Evolutionary conservation across 1,140 invertebrate genomes (phyloP).

Genomic region (Ctenoplectra terminalis): DNA sequence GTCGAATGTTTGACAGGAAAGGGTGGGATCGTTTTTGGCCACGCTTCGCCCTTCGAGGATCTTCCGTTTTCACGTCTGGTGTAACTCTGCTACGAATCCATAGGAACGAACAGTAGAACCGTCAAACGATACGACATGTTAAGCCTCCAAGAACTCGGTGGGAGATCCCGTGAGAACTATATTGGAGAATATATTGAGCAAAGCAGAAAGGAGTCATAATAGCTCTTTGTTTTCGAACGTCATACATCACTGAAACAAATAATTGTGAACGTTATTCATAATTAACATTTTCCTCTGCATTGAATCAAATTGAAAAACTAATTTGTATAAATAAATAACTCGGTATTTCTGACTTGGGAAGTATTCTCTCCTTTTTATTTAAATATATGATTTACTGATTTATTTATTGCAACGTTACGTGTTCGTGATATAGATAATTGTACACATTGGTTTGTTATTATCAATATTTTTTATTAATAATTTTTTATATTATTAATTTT

Average conservation of each 20-base stretch:
- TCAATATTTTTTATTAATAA: no score
- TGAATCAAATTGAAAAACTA: no score
- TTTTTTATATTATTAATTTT: no score
- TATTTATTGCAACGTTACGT: no score
- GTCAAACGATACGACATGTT: slow-evolving; percentile 65
- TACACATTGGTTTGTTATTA: no score
- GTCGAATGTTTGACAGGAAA: slow-evolving; percentile 71
- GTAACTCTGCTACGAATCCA: slow-evolving; percentile 60
- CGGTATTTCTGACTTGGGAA: no score
- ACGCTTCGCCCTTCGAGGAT: slow-evolving; percentile 63
- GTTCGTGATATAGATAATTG: no score
- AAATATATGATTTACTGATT: no score
- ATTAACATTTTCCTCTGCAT: no score
- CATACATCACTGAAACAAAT: not conserved
- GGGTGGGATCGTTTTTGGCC: slow-evolving; percentile 61
- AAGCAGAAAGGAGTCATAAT: slow-evolving; percentile 52
- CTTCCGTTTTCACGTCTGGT: slow-evolving; percentile 48
- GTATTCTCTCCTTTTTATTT: no score
- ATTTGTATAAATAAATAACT: no score
- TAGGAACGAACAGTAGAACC: slow-evolving; percentile 45
- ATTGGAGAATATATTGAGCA: slow-evolving; percentile 28
- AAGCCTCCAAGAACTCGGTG: slow-evolving; percentile 64
- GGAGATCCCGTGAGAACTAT: slow-evolving; percentile 62
- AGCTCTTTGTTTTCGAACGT: slow-evolving; percentile 22
- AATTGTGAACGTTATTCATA: no score